Base-by-base conservation (phyloP, 2,113 vertebrate genomes). In the Myotis davidii region DNA sequence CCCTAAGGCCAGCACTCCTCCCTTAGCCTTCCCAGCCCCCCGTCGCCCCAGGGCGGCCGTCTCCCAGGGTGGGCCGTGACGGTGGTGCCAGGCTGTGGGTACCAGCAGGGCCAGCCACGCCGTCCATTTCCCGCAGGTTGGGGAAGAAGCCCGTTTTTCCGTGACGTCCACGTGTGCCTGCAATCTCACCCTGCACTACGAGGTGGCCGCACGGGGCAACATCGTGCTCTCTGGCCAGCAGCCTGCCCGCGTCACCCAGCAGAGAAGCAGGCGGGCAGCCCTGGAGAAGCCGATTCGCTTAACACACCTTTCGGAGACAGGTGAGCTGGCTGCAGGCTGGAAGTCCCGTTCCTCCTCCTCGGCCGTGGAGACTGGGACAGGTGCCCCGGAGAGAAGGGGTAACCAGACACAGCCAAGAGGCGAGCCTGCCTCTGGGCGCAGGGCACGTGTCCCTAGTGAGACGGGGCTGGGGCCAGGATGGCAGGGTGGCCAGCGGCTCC, bases 141-240 rank as follows among this genome's bases (percentile, higher is more conserved):
- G 99, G 92, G 98, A 99, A 89, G 99, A 99, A 95, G 99, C 99
- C 65, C 97, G 98, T 95, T 98, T 99, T 83, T 95, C 98, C 6
- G 96, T 99, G 69, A 99, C 99, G 91, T 99, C 99, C 95, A 99
- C 99, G 0, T 99, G 99, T 94, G 98, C 99, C 25, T 99, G 99
- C 97, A 99, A 99, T 97, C 99, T 99, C 98, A 99, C 99, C 4
- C 97, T 99, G 4, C 99, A 99, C 74, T 99, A 99, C 0, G 99
- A 99, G 89, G 98, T 99, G 74, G 99, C 99, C 0, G 99, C 99
- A 0, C 97, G 99, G 65, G 99, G 99, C 52, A 99, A 99, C 98
- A 99, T 99, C 3, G 98, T 99, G 93, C 98, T 99, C 20, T 99
- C 99, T 0, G 99, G 99, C 17, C 97, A 98, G 92, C 99, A 99